These are phyloP conservation scores for Phasia obesa DNA, from an alignment of 2,888 invertebrate genomes.

Conservation along the genomic window DNA sequence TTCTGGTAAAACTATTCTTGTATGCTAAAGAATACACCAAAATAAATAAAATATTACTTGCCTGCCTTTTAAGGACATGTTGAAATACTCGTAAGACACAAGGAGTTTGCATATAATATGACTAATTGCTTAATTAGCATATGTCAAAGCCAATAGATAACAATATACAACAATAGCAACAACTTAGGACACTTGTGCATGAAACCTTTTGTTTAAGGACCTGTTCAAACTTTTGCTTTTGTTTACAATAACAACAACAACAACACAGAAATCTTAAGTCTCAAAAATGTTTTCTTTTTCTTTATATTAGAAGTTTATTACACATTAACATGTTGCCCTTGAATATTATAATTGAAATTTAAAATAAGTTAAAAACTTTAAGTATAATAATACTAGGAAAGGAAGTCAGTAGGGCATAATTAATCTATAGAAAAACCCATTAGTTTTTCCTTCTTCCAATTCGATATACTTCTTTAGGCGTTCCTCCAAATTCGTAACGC, in stretches of 20 bases:
- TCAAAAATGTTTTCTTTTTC: neutral
- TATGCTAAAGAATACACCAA: slow-evolving; percentile 19
- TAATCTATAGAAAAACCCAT: too few relatives aligned
- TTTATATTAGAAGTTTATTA: neutral
- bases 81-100: neutral
- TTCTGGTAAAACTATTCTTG: slow-evolving; percentile 23
- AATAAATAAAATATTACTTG: slow-evolving; percentile 40
- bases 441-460: too few relatives aligned
- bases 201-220: slow-evolving; percentile 46
- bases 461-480: too few relatives aligned
- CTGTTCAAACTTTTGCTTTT: slow-evolving; percentile 73
- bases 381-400: too few relatives aligned
- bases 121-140: slow-evolving; percentile 83
- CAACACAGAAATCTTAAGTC: slow-evolving; percentile 6
- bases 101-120: slow-evolving; percentile 74
- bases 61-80: slow-evolving; percentile 43
- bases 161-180: slow-evolving; percentile 63
- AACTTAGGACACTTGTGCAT: slow-evolving; percentile 51
- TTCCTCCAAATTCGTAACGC: too few relatives aligned
- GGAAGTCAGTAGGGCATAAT: too few relatives aligned
- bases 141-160: slow-evolving; percentile 78
- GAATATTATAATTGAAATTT: too few relatives aligned
- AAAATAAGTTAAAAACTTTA: too few relatives aligned
- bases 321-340: too few relatives aligned
- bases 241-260: slow-evolving; percentile 8